Evolutionary conservation across 37 sponge, comb jelly and placozoan genomes (phyloP).

Genomic region (Cladorhizidae sp.): DNA sequence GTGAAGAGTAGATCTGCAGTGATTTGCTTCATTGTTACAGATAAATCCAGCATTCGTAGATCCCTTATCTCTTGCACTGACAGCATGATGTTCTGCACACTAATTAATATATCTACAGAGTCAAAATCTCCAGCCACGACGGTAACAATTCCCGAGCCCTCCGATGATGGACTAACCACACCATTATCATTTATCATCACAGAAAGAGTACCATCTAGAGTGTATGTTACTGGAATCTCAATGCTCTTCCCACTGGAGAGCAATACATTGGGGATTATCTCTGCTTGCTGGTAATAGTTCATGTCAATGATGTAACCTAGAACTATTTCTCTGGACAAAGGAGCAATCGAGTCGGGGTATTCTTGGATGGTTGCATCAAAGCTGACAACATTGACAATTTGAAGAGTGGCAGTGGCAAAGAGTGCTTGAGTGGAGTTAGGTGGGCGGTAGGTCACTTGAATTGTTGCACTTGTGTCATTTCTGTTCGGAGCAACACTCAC

Average conservation of each 20-base stretch:
- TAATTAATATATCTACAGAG: not conserved
- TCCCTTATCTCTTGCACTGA: not conserved
- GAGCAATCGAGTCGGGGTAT: slow-evolving; percentile 8
- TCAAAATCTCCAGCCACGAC: not conserved
- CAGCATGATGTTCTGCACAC: not conserved
- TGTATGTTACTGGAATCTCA: not conserved
- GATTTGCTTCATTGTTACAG: slow-evolving; percentile 1
- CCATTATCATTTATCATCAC: slow-evolving; percentile 6
- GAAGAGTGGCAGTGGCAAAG: not conserved
- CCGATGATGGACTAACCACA: not conserved
- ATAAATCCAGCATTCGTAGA: slow-evolving; percentile 1
- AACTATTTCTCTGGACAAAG: no score
- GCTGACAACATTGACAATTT: slow-evolving; percentile 5
- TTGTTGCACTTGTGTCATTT: not conserved
- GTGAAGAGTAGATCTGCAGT: slow-evolving; percentile 7
- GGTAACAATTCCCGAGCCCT: not conserved
- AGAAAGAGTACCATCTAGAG: not conserved
- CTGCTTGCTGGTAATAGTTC: not conserved
- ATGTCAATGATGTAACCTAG: not conserved
- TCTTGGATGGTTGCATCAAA: not conserved
- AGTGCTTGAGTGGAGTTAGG: not conserved
- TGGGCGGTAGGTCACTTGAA: not conserved
- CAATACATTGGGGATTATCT: not conserved
- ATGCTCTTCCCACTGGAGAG: slow-evolving; percentile 20
- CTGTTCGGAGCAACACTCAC: not conserved